Base-by-base conservation (phyloP, 2,113 vertebrate genomes). In the Malurus alboscapulatus region DNA sequence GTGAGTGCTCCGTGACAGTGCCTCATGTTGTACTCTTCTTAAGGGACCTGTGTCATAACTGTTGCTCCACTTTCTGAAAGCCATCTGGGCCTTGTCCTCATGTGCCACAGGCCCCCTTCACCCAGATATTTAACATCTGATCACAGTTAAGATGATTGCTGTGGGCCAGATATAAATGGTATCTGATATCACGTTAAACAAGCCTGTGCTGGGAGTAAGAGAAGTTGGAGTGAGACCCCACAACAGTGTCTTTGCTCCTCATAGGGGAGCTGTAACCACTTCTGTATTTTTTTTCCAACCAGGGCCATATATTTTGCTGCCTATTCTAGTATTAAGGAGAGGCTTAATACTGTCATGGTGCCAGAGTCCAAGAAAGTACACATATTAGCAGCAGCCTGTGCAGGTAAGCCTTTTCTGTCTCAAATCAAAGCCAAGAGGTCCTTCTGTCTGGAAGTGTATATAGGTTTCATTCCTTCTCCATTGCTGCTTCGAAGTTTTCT, bases 251-350 rank as follows among this genome's bases (percentile, higher is more conserved):
- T 36, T 26, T 74, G 68, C 57, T 68, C 17, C 61, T 93, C 21
- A 4, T 2, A 47, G 21, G 18, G 54, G 38, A 81, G 7, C 29
- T 84, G 10, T 93, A 74, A 93, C 65, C 11, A 84, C 22, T 47
- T 61, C 12, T 80, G 47, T 45, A 30, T 84, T 72, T 92, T 55
- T 55, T 89, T 85, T 92, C 47, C 71, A 82, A 91, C 19, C 57
- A 97, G 97, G 76, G 97, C 97, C 74, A 95, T 97, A 90, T 97
- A 97, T 95, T 97, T 97, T 95, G 97, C 97, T 93, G 76, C 93
- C 54, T 97, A 97, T 92, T 96, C 97, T 66, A 75, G 86, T 54
- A 24, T 59, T 74, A 97, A 97, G 73, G 97, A 97, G 87, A 95
- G 53, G 72, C 95, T 97, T 72, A 97, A 97, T 86, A 63, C 67